These are phyloP conservation scores for Jordanella pulchra DNA, from an alignment of 2,797 vertebrate species.

Conservation along the genomic window DNA sequence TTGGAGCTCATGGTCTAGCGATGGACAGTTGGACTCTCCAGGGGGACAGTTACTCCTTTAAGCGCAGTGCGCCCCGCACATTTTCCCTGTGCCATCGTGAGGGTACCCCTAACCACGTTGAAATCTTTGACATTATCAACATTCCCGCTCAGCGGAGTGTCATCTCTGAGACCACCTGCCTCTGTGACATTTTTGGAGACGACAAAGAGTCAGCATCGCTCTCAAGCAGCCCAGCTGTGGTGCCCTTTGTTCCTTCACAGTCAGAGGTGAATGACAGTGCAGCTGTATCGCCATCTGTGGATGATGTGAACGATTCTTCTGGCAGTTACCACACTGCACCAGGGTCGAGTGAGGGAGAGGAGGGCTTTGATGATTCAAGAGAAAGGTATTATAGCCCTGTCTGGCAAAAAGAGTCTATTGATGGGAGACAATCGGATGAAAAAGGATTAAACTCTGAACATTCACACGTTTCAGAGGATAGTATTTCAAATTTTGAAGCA, in stretches of 20 bases:
- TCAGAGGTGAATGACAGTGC: constrained; percentile 56
- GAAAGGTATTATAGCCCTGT: constrained; percentile 58
- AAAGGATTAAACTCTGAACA: constrained; percentile 30
- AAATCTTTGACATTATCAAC: constrained; percentile 83
- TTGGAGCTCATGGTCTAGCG: constrained; percentile 70
- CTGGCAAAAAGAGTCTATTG: constrained; percentile 40
- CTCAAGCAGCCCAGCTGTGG: constrained; percentile 72
- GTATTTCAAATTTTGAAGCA: constrained; percentile 38
- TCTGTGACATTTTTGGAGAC: constrained; percentile 86
- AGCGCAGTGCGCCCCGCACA: constrained; percentile 71
- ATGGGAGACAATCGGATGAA: constrained; percentile 31
- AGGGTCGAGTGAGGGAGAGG: constrained; percentile 83
- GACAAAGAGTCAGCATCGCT: constrained; percentile 73
- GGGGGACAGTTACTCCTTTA: constrained; percentile 80
- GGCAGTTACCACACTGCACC: constrained; percentile 81
- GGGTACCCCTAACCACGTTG: constrained; percentile 80
- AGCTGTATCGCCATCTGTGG: constrained; percentile 56
- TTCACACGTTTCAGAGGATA: constrained; percentile 34
- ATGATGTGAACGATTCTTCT: constrained; percentile 80
- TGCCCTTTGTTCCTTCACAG: constrained; percentile 53
- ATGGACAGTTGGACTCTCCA: constrained; percentile 85
- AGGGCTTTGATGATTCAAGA: constrained; percentile 79
- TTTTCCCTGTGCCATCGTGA: constrained; percentile 77
- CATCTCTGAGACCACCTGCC: constrained; percentile 83
- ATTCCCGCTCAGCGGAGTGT: constrained; percentile 69